Base-by-base conservation (phyloP, 2,888 invertebrate species). In the Leptarthrus brevirostris region DNA sequence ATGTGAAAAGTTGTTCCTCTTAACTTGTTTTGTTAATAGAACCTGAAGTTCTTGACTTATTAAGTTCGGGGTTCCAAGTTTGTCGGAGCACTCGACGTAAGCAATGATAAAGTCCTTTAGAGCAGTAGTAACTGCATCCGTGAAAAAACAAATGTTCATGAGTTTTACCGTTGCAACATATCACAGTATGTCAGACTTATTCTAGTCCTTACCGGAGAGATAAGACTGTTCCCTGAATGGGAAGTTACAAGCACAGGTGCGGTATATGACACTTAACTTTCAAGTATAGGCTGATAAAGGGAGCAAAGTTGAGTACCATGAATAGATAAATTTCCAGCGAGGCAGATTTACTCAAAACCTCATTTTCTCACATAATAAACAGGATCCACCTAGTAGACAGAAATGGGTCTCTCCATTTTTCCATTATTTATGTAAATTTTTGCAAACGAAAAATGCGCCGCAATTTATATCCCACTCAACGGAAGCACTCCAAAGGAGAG, bases 21-120 rank as follows among this genome's bases (percentile, higher is more conserved):
- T 36, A 47, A 49, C 14, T 66, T 66, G 66, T 66, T 49, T 66
- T 49, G 66, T 66, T 66, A 66, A 66, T 66, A 66, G 49, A 66
- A 49, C 66, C 26, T 18, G 47, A 47, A 66, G 66, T 47, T 26
- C 66, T 47, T 66, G 66, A 66, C 66, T 66, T 66, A 66, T 66
- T 66, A 47, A 47, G 66, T 47, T 66, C 47, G 12, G 49, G 66
- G 14, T n/a, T 26, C 12, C 40, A 47, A 66, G 49, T 49, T 66
- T 47, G 14, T 3, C 16, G 14, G 14, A 16, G 6, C n/a, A n/a
- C 44, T n/a, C 4, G 44, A 44, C 8, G 16, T 14, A 61, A 40
- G 36, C 22, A 61, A 40, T 40, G 61, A 61, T 61, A 61, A 61
- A 61, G 61, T 34, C 61, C 34, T 61, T 20, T 12, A 20, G 20